Conservation (phyloP, 2,113 vertebrate species). For the Bos javanicus region DNA sequence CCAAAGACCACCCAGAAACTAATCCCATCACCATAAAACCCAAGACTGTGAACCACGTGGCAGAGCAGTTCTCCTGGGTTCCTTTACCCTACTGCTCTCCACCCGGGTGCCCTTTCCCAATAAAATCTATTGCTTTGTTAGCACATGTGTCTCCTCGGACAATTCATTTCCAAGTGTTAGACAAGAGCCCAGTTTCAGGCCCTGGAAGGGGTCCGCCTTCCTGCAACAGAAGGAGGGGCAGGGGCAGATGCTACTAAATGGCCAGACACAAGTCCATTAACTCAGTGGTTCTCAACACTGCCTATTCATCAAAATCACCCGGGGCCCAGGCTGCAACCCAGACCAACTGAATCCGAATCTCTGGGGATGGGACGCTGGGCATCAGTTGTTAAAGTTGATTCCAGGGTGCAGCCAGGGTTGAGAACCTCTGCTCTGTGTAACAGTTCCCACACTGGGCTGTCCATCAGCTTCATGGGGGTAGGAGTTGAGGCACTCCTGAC, state of each 20-base stretch:
- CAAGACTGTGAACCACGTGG: too few species aligned
- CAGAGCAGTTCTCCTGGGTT: too few species aligned
- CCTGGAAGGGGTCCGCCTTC: too few species aligned
- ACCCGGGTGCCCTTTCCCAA: too few species aligned
- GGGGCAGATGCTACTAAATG: not conserved
- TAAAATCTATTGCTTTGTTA: too few species aligned
- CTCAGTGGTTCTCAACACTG: not conserved
- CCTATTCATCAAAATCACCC: not conserved
- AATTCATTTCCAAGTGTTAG: too few species aligned
- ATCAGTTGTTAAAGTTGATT: not conserved
- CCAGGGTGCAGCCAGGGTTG: not conserved
- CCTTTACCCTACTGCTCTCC: too few species aligned
- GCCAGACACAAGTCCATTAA: not conserved
- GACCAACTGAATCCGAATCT: not conserved
- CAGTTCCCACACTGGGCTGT: not conserved
- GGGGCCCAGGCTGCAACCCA: not conserved
- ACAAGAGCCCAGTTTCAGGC: too few species aligned
- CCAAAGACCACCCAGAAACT: too few species aligned
- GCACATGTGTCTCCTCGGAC: too few species aligned
- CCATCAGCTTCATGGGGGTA: not conserved
- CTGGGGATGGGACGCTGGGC: not conserved
- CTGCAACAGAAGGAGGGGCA: not conserved
- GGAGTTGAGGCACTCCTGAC: not conserved
- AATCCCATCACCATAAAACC: too few species aligned
- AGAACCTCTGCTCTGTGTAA: not conserved